These are phyloP conservation scores for Bemisia tabaci DNA, from an alignment of 1,140 invertebrate species.

Conservation along the genomic window DNA sequence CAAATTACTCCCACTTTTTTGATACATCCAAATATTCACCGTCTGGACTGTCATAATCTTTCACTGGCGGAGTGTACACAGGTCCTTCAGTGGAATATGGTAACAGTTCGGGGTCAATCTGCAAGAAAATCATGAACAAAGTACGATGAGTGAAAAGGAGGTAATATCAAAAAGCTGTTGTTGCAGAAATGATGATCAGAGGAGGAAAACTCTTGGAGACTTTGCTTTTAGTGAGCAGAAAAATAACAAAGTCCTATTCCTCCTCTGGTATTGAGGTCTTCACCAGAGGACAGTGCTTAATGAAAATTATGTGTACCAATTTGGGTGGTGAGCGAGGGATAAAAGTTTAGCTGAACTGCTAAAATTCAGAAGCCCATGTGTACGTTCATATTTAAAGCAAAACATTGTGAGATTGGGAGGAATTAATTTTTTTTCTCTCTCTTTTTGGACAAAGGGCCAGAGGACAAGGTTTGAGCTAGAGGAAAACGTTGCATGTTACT, in stretches of 20 bases:
- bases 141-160: constrained; percentile 11
- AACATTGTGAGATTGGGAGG: no score
- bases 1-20: constrained; percentile 58
- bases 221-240: neutral
- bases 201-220: neutral
- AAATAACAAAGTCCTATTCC: constrained; percentile 4
- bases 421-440: no score
- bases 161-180: neutral
- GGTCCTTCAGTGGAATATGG: constrained; percentile 53
- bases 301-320: no score
- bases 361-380: no score
- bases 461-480: no score
- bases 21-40: constrained; percentile 73
- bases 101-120: constrained; percentile 53
- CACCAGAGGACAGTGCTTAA: no score
- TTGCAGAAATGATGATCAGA: neutral
- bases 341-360: no score
- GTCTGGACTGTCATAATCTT: constrained; percentile 60
- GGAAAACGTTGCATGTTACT: no score
- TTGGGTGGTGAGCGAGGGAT: no score
- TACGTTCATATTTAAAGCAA: no score
- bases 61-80: constrained; percentile 58
- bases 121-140: constrained; percentile 31
- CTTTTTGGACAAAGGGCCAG: no score
- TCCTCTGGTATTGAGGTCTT: no score